Conservation (phyloP, 1,140 invertebrate genomes). For the Aphaenogaster rudis region DNA sequence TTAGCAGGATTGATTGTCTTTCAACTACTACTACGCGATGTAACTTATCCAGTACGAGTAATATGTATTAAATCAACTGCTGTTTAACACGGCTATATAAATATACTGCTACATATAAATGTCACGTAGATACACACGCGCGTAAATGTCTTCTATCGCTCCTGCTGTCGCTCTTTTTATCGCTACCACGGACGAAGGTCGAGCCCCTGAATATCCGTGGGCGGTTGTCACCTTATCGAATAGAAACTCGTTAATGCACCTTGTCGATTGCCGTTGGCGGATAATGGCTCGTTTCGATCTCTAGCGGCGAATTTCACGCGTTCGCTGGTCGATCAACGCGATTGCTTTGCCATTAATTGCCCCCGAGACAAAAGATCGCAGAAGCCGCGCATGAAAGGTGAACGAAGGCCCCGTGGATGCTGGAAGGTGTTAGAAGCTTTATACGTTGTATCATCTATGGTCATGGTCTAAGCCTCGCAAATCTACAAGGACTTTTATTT, state of each 20-base stretch:
- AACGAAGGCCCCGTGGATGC: neutral
- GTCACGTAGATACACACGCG: neutral
- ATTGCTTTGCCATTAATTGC: constrained; percentile 48
- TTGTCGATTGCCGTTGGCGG: constrained; percentile 3
- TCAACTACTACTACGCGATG: neutral
- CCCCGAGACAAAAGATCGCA: constrained; percentile 54
- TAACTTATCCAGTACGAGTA: neutral
- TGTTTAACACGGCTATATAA: neutral
- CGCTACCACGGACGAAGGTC: neutral
- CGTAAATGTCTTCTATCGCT: neutral
- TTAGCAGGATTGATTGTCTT: neutral
- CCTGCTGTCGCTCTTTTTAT: neutral
- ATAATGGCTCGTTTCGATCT: constrained; percentile 57
- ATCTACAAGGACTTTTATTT: neutral
- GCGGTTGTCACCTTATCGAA: constrained; percentile 19
- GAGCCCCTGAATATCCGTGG: neutral
- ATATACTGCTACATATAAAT: neutral
- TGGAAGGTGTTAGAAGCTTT: constrained; percentile 8
- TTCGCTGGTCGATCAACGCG: constrained; percentile 14
- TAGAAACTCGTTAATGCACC: constrained; percentile 44
- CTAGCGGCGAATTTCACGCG: constrained; percentile 39
- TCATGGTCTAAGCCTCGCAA: neutral
- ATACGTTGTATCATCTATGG: neutral
- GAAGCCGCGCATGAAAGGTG: constrained; percentile 28
- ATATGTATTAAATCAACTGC: neutral